Base-by-base conservation (phyloP, 1,140 invertebrate genomes). In the Phocides pigmalion region DNA sequence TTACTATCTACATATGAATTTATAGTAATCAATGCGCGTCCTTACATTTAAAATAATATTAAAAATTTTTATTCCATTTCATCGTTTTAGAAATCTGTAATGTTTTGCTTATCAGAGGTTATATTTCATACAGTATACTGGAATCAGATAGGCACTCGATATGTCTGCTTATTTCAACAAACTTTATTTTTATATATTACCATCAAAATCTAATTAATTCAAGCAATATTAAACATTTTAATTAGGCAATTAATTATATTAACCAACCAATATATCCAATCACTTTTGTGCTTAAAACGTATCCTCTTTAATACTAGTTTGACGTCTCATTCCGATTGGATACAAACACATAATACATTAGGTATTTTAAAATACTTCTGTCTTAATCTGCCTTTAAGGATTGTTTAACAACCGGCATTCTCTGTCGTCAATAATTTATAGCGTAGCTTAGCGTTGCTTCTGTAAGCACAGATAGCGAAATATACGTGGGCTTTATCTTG, bases 311-410 rank as follows among this genome's bases (percentile, higher is more conserved):
- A 53, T 9, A 53, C 50, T 39, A 39, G 50, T 53, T 53, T 53
- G 32, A 53, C 32, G 39, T 53, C 50, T 53, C 50, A 53, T 28
- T 53, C 17, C n/a, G 16, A 47, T 35, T 37, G 25, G 35, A 53
- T 50, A 54, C 54, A 58, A 64, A 66, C 63, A 28, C 39, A 35
- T 35, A 35, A 53, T 39, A 32, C 15, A 20, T n/a, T 17, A 35
- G 12, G 35, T 70, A 70, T 54, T 79, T 70, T 53, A 64, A 67
- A 75, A 74, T 76, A 77, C 70, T 73, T 74, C 77, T 74, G 66
- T 86, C 70, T 74, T 82, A 86, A 84, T 82, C 80, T 78, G 65
- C 65, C 66, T 84, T 84, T 87, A 84, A 89, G 77, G 82, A 86
- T 84, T 81, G 76, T 85, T 87, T 86, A 86, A 87, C 76, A 74